These are phyloP conservation scores for Plagodis pulveraria DNA, from an alignment of 2,888 invertebrate species.

Conservation along the genomic window DNA sequence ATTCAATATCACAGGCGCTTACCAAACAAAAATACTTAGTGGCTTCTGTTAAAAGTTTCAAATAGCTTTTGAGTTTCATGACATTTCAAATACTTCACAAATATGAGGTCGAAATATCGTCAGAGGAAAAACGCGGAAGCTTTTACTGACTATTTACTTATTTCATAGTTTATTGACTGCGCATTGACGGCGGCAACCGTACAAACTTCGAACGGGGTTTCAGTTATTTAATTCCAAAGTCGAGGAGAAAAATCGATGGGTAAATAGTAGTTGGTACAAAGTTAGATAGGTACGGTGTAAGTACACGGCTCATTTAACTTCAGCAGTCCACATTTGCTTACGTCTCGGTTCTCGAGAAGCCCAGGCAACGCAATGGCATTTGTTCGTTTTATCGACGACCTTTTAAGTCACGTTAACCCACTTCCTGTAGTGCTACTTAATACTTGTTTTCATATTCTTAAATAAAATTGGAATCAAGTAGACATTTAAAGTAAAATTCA, in stretches of 20 bases:
- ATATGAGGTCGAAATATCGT: conserved; percentile 7
- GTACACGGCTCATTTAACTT: conserved; percentile 72
- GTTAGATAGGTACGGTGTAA: conserved; percentile 59
- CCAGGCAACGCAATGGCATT: conserved; percentile 64
- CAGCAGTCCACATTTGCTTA: conserved; percentile 70
- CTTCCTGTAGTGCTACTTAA: conserved; percentile 43
- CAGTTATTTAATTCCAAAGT: conserved; percentile 56
- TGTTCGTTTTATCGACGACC: conserved; percentile 69
- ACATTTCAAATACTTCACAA: conserved; percentile 9
- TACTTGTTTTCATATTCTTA: no score
- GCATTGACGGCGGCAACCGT: conserved; percentile 31
- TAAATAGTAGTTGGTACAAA: conserved; percentile 58
- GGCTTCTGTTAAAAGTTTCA: background rate
- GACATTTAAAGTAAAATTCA: no score
- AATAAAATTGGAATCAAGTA: no score
- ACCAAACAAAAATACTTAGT: background rate
- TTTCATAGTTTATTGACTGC: conserved; percentile 37
- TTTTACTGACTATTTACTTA: conserved; percentile 27
- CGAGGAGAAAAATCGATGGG: conserved; percentile 53
- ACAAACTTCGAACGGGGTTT: conserved; percentile 47
- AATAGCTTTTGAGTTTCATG: conserved; percentile 10
- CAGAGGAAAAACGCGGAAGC: conserved; percentile 11
- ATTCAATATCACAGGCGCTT: background rate
- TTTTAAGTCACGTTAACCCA: conserved; percentile 58
- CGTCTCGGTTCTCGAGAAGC: conserved; percentile 60